Base-by-base conservation (phyloP, 2,888 invertebrate species). In the Chalcosyrphus nemorum region DNA sequence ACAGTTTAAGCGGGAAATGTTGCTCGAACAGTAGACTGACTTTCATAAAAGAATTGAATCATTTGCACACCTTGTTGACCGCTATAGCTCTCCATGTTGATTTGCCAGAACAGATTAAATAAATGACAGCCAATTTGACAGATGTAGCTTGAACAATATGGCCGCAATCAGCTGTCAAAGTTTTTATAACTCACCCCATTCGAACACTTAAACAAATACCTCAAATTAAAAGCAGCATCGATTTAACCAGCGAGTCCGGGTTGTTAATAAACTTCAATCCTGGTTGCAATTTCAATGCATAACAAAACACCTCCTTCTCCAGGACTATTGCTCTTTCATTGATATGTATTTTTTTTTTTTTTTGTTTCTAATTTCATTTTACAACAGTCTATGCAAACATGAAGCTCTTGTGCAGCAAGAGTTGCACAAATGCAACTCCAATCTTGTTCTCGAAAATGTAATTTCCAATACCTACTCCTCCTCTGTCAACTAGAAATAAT, bases 401-500 rank as follows among this genome's bases (percentile, higher is more conserved):
- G 45, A 35, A 65, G 27, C 29, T 11, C 47, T 45, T 61, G 4
- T 82, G 72, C 82, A 82, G n/a, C n/a, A n/a, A n/a, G n/a, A n/a
- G n/a, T 9, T 74, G 41, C 45, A 74, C 61, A 82, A 72, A 52
- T 78, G 78, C 78, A 78, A 81, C 63, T 70, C 47, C 68, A 68
- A 84, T 74, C 35, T 70, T 80, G 63, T 65, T 32, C 5, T 74
- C 84, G 63, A 75, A 80, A 80, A 47, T 80, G 74, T 75, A 84
- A 80, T 84, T 84, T 59, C 74, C 84, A 80, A 52, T 74, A 4
- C 24, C 24, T 24, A 70, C 74, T 59, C 38, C 61, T 29, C 50
- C 54, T 41, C 5, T 61, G 70, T 56, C 43, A 72, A 80, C 74
- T 75, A 84, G 70, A 84, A 84, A 84, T 84, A 84, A 84, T 84